Conservation (phyloP, 2,113 vertebrate genomes). For the Parotia lawesii region DNA sequence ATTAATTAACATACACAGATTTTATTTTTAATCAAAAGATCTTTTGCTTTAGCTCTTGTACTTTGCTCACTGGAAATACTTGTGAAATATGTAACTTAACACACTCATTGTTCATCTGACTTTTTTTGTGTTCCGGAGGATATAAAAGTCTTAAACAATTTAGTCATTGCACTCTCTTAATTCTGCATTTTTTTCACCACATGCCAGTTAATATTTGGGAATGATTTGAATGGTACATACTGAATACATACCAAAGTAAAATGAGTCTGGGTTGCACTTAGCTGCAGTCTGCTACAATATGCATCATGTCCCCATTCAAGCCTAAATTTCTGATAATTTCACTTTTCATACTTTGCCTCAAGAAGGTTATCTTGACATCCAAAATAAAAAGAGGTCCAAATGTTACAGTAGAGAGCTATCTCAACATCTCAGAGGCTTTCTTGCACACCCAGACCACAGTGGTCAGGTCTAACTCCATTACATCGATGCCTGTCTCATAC, state of each 20-base stretch:
- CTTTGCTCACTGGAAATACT: background rate
- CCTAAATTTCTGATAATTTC: background rate
- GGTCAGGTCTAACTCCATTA: background rate
- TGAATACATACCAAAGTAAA: background rate
- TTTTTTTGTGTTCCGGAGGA: background rate
- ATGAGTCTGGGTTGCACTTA: background rate
- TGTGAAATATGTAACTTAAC: background rate
- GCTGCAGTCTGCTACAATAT: background rate
- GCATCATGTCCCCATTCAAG: background rate
- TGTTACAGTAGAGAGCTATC: background rate
- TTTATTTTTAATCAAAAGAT: background rate
- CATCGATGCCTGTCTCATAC: background rate
- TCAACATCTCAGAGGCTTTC: background rate
- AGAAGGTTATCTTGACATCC: background rate
- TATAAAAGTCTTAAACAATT: background rate
- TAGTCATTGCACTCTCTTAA: fast-evolving
- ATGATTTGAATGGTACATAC: background rate
- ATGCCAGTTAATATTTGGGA: background rate
- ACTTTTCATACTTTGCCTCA: background rate
- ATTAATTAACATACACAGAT: background rate
- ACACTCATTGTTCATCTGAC: background rate
- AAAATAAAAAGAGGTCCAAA: background rate
- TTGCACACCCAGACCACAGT: background rate
- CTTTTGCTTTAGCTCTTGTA: background rate
- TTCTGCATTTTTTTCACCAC: background rate